These are phyloP conservation scores for Temnothorax curvispinosus DNA, from an alignment of 1,140 invertebrate genomes.

Conservation along the genomic window DNA sequence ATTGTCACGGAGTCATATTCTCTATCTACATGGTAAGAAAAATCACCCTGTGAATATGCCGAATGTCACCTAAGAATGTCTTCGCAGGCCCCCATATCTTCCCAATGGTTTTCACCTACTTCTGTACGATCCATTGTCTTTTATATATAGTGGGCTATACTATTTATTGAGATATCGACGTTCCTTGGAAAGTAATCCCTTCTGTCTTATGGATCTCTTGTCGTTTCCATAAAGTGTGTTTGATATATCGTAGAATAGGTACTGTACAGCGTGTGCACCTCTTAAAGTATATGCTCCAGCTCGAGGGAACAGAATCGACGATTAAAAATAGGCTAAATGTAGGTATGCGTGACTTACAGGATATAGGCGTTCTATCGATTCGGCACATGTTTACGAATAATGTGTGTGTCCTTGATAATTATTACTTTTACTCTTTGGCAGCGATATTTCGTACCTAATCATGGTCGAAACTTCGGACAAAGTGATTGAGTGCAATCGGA, in stretches of 20 bases:
- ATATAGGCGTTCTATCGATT: conserved; percentile 4
- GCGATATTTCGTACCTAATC: neutral
- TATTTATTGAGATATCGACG: conserved; percentile 43
- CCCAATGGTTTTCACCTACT: conserved; percentile 15
- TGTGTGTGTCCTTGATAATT: neutral
- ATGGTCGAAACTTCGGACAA: conserved; percentile 1
- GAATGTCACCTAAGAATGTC: conserved; percentile 26
- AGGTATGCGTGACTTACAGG: neutral
- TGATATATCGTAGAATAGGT: conserved; percentile 54
- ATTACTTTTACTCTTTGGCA: conserved; percentile 3
- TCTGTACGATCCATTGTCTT: conserved; percentile 39
- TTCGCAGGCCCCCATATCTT: conserved; percentile 19
- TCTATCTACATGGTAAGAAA: conserved; percentile 43
- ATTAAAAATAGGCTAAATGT: conserved; percentile 23
- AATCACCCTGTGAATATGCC: conserved; percentile 23
- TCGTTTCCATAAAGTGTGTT: conserved; percentile 44
- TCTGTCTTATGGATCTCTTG: conserved; percentile 18
- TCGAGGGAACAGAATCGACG: conserved; percentile 26
- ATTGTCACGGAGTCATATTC: conserved; percentile 38
- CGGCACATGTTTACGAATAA: conserved; percentile 6
- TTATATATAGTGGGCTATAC: conserved; percentile 23
- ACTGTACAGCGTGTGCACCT: conserved; percentile 25
- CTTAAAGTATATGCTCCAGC: conserved; percentile 23
- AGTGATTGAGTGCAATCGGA: neutral
- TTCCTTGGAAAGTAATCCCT: conserved; percentile 36